Base-by-base conservation (phyloP, 2,888 invertebrate genomes). In the Lycaena phlaeas region DNA sequence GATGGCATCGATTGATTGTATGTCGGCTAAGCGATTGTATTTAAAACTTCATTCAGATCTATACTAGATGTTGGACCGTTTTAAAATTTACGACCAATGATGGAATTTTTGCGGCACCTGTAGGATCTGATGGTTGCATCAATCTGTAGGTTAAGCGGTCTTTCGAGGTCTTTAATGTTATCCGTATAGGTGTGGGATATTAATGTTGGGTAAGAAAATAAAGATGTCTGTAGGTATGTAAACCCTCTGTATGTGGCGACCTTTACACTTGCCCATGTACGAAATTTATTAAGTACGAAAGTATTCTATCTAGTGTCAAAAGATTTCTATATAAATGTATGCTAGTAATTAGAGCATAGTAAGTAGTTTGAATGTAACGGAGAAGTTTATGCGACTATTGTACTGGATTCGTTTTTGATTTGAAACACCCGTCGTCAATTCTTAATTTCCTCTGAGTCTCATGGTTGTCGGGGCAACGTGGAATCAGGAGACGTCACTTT, bases 181-280 rank as follows among this genome's bases (percentile, higher is more conserved):
- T 68, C 64, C 68, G 62, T 71, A 65, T 81, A 76, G 77, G 79
- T 78, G 75, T 79, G 77, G 81, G 77, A 73, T 75, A 75, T 76
- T 73, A 75, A 77, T 77, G 71, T 76, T 61, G 73, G 68, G 68
- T 78, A 71, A 72, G 59, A 57, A 69, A 63, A 48, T 72, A 71
- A 70, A 68, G 55, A 68, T 68, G 71, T 73, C 40, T 74, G 68
- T 67, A 61, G 69, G 68, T 70, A 60, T 78, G 75, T 74, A 71
- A 70, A 68, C 66, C 61, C 64, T 72, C 62, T 76, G 74, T 70
- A 71, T 75, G 76, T 73, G 46, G 46, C 50, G 48, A 45, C 40
- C 50, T 48, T 54, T 44, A 47, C 45, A 50, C 50, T 10, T 31
- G 39, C 29, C 25, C 25, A 9, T 14, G 9, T 29, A 4, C 2